Conservation (phyloP, 2,797 vertebrate genomes). For the Enteromius unitaeniatus region DNA sequence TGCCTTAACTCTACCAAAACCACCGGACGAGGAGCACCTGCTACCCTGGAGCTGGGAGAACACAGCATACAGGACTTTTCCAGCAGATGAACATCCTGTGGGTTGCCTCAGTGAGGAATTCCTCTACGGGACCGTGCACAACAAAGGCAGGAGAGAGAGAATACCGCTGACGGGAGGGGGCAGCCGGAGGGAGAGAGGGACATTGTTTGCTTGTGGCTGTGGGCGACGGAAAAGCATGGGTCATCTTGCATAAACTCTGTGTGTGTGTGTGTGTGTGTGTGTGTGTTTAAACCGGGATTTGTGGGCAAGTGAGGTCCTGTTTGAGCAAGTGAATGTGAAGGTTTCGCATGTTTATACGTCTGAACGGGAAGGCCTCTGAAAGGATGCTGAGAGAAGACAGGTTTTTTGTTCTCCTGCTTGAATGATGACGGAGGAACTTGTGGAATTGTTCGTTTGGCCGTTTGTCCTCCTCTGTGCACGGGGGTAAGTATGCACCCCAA, state of each 20-base stretch:
- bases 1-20: slow-evolving; percentile 20
- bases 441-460: slow-evolving; percentile 78
- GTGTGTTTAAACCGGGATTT: slow-evolving; percentile 77
- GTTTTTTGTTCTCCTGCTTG: slow-evolving; percentile 71
- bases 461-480: slow-evolving; percentile 67
- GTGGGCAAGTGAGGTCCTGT: slow-evolving; percentile 69
- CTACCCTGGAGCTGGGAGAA: slow-evolving; percentile 66
- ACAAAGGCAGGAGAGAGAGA: slow-evolving; percentile 70
- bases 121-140: slow-evolving; percentile 76
- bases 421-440: slow-evolving; percentile 76
- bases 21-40: slow-evolving; percentile 10
- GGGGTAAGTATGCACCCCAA: slow-evolving; percentile 79
- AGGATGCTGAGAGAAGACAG: slow-evolving; percentile 81
- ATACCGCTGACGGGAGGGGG: slow-evolving; percentile 78
- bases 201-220: slow-evolving; percentile 85
- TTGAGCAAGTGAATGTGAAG: slow-evolving; percentile 66
- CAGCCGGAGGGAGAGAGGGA: slow-evolving; percentile 74
- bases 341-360: slow-evolving; percentile 62
- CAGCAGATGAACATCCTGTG: slow-evolving; percentile 75
- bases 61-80: slow-evolving; percentile 73
- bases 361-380: slow-evolving; percentile 72
- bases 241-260: slow-evolving; percentile 71
- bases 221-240: slow-evolving; percentile 83
- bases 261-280: slow-evolving; percentile 70
- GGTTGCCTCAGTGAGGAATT: slow-evolving; percentile 77